Evolutionary conservation across 2,888 invertebrate species (phyloP), one percentile per base, ranked within the genome.

Genomic region (Aromia moschata): DNA sequence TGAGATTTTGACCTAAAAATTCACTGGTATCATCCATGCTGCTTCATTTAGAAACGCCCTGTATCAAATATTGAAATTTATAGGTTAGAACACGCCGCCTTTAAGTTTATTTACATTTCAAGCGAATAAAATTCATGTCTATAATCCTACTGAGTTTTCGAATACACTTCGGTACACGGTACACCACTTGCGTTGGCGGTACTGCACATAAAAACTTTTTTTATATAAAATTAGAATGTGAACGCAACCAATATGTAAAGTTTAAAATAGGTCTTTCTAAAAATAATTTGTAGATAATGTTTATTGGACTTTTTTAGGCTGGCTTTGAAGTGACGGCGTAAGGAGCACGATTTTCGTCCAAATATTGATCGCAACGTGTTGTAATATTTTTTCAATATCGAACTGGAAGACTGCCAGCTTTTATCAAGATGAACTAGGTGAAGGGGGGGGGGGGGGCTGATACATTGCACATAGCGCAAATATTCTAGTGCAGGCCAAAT

Each of bases 251-350:
- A 44, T 41, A 56, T 59, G 58, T 49, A 44, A n/a, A 18, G 60
- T 57, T 60, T 45, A 53, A 63, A 60, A 63, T 64, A 60, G 60
- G 46, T 51, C 11, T 7, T 11, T 47, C 56, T 64, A 60, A 64
- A 64, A 64, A 64, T 64, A 64, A 38, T 10, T 45, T 15, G 16
- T 36, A 41, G n/a, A n/a, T n/a, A 51, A 53, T 60, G 60, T 60
- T 60, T 58, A 56, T 60, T 40, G 40, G 47, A 54, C 51, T 54
- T 62, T 25, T 63, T 64, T 58, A 58, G 60, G 60, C 44, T 60
- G 37, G 55, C 49, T 41, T 55, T 52, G 43, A 41, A 51, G 49
- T 45, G 51, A 59, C 58, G 49, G 49, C 37, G 31, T 12, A 40
- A 45, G 14, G 18, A 30, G 59, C 45, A 40, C 31, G 51, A 55